phyloP scores from a whole-genome alignment of 2,113 vertebrate genomes.

The Triplophysa tibetana region DNA sequence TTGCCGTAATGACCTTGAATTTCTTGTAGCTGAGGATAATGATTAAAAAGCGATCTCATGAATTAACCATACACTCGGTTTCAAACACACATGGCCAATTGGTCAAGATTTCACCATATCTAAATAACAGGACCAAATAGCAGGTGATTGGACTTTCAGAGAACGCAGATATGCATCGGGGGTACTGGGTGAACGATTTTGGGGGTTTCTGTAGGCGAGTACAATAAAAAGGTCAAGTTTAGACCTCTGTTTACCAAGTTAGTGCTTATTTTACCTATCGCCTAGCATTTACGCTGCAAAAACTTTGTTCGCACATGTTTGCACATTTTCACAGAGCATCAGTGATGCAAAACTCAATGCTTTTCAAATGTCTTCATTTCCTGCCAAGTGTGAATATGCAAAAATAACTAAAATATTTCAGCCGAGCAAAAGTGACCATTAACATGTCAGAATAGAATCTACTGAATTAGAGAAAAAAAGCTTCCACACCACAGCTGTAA shows the following conservation, averaged over 20 bases:
- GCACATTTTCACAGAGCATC: background rate
- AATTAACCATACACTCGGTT: slow-evolving; percentile 19
- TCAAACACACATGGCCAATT: slow-evolving; percentile 30
- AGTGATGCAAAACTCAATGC: background rate
- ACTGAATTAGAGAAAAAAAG: too few relatives aligned
- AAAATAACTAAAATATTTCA: too few relatives aligned
- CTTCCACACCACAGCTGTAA: too few relatives aligned
- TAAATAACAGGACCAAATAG: slow-evolving; percentile 32
- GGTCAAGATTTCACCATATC: slow-evolving; percentile 37
- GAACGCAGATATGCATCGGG: slow-evolving; percentile 39
- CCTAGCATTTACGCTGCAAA: background rate
- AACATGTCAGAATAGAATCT: too few relatives aligned
- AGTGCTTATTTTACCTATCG: background rate
- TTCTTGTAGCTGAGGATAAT: slow-evolving; percentile 35
- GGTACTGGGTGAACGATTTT: slow-evolving; percentile 19
- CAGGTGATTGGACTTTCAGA: slow-evolving; percentile 21
- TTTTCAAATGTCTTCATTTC: background rate
- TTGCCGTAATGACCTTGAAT: background rate
- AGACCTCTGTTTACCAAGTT: slow-evolving; percentile 9
- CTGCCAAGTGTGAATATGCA: too few relatives aligned
- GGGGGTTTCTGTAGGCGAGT: slow-evolving; percentile 23
- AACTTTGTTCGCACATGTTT: background rate
- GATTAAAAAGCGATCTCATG: slow-evolving; percentile 37
- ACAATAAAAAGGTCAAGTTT: background rate
- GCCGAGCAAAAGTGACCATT: too few relatives aligned